Percentiles rank a stretch among this genome's conserved stretches.
phyloP scores from a whole-genome alignment of 2,113 vertebrate genomes.

The Clinocottus analis region DNA sequence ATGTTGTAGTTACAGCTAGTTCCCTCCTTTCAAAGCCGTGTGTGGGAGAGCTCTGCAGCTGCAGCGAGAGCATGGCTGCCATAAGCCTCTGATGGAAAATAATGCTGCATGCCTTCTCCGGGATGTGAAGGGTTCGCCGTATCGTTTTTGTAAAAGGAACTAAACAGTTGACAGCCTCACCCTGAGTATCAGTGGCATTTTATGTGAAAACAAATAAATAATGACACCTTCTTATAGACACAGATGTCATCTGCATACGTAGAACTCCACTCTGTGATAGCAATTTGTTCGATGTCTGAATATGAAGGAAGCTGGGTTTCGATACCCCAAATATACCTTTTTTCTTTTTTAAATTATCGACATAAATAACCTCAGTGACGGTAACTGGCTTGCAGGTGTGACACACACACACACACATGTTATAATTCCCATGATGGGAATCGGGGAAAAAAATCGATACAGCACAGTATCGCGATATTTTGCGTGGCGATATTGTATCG shows the following conservation, averaged over 20 bases:
- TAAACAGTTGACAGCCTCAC: background rate
- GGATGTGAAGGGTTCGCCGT: background rate
- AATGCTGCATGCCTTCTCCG: conserved; percentile 5
- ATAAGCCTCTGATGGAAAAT: conserved; percentile 38
- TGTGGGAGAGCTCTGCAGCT: conserved; percentile 61
- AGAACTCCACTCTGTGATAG: background rate
- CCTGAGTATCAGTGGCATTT: background rate
- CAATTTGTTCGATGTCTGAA: background rate
- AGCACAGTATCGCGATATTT: too few species aligned
- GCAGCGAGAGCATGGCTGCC: conserved; percentile 9
- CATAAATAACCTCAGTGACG: too few species aligned
- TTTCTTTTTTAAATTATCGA: background rate
- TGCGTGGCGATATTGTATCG: too few species aligned
- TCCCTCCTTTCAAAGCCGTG: conserved; percentile 53
- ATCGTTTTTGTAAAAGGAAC: background rate
- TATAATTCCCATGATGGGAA: too few species aligned
- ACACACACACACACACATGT: too few species aligned
- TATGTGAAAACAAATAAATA: background rate
- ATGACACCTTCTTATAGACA: background rate
- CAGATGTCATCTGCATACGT: background rate
- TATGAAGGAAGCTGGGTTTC: background rate
- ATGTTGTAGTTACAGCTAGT: conserved; percentile 40
- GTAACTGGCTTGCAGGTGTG: too few species aligned
- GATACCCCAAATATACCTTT: background rate
- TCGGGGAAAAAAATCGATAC: too few species aligned